Conservation (phyloP, 2,797 vertebrate genomes). For the Peromyscus eremicus region DNA sequence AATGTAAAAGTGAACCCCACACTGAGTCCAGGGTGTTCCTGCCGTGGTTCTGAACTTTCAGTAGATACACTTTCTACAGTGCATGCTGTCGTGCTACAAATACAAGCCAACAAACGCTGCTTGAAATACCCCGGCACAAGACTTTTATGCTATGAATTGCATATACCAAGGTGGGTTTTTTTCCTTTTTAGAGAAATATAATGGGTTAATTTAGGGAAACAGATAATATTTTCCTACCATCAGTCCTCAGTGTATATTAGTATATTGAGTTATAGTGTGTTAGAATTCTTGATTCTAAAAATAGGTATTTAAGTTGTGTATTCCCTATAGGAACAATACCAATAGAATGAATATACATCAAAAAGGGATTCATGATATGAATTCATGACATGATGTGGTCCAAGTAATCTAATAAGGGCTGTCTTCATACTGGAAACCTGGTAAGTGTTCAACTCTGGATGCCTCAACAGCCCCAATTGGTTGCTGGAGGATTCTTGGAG, state of each 20-base stretch:
- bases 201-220: background rate
- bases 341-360: background rate
- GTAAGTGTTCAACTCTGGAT: background rate
- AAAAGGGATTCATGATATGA: no score
- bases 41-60: background rate
- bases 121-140: background rate
- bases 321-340: background rate
- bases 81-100: background rate
- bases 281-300: background rate
- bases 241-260: background rate
- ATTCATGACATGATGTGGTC: no score
- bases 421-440: background rate
- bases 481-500: background rate
- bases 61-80: background rate
- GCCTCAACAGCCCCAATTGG: background rate
- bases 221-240: background rate
- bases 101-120: background rate
- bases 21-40: background rate
- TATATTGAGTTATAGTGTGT: background rate
- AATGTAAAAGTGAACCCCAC: background rate
- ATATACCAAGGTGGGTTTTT: background rate
- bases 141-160: background rate
- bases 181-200: background rate
- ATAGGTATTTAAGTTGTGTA: background rate
- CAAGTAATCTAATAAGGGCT: background rate